A percentile compares a stretch with the other conserved stretches of the same genome.
phyloP scores from a whole-genome alignment of 2,797 vertebrate genomes.

The Sarcoramphus papa region DNA sequence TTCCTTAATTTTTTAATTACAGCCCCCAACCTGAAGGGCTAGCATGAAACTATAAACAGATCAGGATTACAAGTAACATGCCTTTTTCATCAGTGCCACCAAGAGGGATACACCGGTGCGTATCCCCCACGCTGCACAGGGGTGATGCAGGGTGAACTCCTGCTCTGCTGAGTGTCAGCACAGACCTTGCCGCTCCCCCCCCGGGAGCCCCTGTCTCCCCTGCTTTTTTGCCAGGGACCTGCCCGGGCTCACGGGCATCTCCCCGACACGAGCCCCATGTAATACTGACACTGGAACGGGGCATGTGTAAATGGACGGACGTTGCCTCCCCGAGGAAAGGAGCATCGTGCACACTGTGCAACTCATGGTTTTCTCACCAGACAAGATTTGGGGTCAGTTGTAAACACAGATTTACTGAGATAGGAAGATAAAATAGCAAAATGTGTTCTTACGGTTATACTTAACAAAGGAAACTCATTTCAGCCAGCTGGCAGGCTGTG shows the following conservation, averaged over 20 bases:
- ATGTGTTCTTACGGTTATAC: background rate
- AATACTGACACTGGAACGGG: rapidly evolving
- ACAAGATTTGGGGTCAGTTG: background rate
- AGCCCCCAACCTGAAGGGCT: background rate
- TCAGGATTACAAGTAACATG: background rate
- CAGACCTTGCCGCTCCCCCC: background rate
- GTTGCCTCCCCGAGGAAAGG: rapidly evolving
- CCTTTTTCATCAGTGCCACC: background rate
- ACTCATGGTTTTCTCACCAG: background rate
- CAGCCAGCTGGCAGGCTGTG: background rate
- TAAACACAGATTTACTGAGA: background rate
- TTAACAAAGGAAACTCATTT: background rate
- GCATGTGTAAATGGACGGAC: rapidly evolving
- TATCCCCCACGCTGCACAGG: rapidly evolving
- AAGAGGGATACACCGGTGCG: rapidly evolving
- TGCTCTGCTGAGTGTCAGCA: background rate
- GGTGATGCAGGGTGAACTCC: background rate
- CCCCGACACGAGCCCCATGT: rapidly evolving
- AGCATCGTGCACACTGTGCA: rapidly evolving
- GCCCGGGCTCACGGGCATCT: rapidly evolving
- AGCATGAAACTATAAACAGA: background rate
- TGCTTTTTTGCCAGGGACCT: background rate
- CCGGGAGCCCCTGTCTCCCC: background rate
- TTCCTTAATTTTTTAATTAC: slow-evolving; percentile 46
- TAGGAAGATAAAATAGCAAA: background rate